Evolutionary conservation across 2,797 vertebrate genomes (phyloP).

Genomic region (Characodon lateralis): DNA sequence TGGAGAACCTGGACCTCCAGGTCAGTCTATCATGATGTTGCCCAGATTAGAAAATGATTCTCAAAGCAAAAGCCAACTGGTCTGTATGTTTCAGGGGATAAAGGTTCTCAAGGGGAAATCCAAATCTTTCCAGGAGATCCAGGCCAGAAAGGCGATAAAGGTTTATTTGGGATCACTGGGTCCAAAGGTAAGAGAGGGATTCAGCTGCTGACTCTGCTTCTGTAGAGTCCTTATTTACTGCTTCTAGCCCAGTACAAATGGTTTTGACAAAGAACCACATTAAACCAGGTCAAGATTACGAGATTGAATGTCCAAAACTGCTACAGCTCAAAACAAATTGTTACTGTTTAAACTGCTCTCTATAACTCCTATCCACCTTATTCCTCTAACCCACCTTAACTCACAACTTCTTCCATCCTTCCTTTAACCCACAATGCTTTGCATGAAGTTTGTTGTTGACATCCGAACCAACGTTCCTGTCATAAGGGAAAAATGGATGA

Average conservation of each 20-base stretch:
- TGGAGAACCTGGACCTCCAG: conserved; percentile 66
- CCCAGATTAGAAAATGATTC: not conserved
- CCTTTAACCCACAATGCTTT: no score
- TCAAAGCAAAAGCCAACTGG: not conserved
- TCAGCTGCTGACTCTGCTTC: not conserved
- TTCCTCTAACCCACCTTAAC: no score
- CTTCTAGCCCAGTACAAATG: not conserved
- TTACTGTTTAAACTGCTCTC: no score
- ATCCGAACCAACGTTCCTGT: no score
- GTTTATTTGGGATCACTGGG: conserved; percentile 67
- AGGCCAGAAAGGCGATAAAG: conserved; percentile 68
- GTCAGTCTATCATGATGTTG: conserved; percentile 35
- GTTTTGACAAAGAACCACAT: no score
- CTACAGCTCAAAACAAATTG: no score
- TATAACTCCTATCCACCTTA: no score
- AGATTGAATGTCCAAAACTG: no score
- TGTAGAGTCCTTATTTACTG: not conserved
- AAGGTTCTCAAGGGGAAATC: conserved; percentile 58
- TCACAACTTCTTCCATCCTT: no score
- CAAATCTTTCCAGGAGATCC: conserved; percentile 51
- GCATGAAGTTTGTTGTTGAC: no score
- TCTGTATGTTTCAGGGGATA: conserved; percentile 63
- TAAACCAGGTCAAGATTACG: no score
- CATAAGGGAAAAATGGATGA: no score
- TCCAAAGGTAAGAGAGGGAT: conserved; percentile 61